These are phyloP conservation scores for Falco naumanni DNA, from an alignment of 2,797 vertebrate genomes.

Conservation along the genomic window DNA sequence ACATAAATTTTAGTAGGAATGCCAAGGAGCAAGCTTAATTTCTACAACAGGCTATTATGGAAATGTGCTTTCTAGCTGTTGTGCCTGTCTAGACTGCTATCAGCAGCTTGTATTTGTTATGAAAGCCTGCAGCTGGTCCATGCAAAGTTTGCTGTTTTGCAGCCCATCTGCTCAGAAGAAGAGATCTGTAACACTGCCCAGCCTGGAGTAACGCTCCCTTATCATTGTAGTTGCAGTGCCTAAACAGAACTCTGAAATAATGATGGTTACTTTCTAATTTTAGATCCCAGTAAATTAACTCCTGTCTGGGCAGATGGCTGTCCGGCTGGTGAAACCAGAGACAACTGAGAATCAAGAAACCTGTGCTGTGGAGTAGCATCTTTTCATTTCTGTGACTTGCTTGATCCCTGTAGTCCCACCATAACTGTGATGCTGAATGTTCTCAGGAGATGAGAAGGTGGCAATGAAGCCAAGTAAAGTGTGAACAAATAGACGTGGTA, in stretches of 20 bases:
- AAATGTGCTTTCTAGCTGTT: slow-evolving; percentile 54
- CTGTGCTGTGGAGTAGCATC: neutral
- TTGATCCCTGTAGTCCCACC: slow-evolving; percentile 30
- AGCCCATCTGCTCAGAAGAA: slow-evolving; percentile 76
- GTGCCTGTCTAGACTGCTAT: slow-evolving; percentile 50
- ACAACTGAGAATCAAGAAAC: slow-evolving; percentile 62
- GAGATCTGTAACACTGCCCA: slow-evolving; percentile 70
- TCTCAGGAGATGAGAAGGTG: neutral
- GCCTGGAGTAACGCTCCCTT: slow-evolving; percentile 57
- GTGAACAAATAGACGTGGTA: neutral
- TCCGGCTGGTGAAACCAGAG: slow-evolving; percentile 60
- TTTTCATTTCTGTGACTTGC: slow-evolving; percentile 56
- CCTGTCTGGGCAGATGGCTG: slow-evolving; percentile 71
- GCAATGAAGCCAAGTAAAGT: neutral
- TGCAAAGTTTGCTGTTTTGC: slow-evolving; percentile 72
- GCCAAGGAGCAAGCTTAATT: neutral
- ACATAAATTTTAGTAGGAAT: neutral
- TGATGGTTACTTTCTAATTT: slow-evolving; percentile 72
- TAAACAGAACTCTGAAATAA: slow-evolving; percentile 77
- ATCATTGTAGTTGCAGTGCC: slow-evolving; percentile 63
- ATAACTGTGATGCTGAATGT: slow-evolving; percentile 3
- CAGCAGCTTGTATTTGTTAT: slow-evolving; percentile 53
- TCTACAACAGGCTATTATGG: slow-evolving; percentile 6
- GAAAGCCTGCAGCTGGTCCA: slow-evolving; percentile 73
- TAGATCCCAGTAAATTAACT: slow-evolving; percentile 71